Evolutionary conservation across 2,113 vertebrate genomes (phyloP), one percentile per base, ranked within the genome.

Genomic region (Chinchilla lanigera): DNA sequence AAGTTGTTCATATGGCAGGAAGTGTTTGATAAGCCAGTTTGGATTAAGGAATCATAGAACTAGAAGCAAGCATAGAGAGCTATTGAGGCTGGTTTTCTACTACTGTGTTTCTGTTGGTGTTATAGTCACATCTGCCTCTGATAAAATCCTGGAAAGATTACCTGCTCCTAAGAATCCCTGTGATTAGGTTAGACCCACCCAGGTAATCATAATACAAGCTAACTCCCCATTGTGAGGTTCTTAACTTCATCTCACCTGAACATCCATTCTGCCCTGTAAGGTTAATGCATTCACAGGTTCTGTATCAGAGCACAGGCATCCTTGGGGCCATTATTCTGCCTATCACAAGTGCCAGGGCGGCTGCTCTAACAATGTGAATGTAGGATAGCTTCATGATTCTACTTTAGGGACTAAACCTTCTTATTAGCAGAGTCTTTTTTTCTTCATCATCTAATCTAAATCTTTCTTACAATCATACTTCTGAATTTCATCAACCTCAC

Each of bases 11-110:
- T 24, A 28, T 5, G 20, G 28, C 8, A 90, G 58, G 35, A 80
- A 50, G 26, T 92, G 20, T 89, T 54, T 67, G 94, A 94, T 73
- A 95, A 80, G 35, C 44, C 26, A 69, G 50, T 73, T 85, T 90
- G 38, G 26, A 88, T 60, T 73, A 90, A 93, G 24, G 35, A 89
- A 77, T 92, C 52, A 30, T 41, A 71, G 47, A 84, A 35, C 8
- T 24, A 16, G 38, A 84, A 17, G 1, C 10, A 12, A 2, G 44
- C 85, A 78, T 35, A 58, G 77, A 88, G 24, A 89, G 24, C 35
- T 50, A n/a, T n/a, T n/a, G 16, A n/a, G 16, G 16, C 35, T 69
- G 67, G 16, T 67, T 88, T n/a, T 84, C 75, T 77, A 30, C 24
- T 44, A 8, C 26, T 78, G 26, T 10, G 17, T n/a, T 93, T 17